phyloP scores from a whole-genome alignment of 2,888 invertebrate species.

The Digitonthophagus gazella region DNA sequence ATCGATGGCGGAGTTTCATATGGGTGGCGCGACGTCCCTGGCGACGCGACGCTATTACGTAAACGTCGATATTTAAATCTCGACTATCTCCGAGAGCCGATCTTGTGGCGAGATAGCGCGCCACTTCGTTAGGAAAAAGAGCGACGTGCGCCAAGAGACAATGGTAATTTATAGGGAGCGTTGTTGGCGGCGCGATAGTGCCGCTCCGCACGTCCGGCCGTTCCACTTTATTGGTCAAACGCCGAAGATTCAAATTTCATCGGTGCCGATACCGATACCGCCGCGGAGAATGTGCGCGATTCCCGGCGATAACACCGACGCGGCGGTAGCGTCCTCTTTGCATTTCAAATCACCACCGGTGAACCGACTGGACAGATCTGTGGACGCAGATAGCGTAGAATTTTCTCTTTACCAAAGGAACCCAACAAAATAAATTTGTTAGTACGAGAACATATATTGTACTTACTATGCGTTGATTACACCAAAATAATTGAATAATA shows the following conservation, averaged over 20 bases:
- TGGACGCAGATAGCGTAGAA: too few relatives aligned
- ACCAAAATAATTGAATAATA: too few relatives aligned
- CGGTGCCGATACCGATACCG: conserved; percentile 19
- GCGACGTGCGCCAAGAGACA: not conserved
- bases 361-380: not conserved
- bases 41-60: not conserved
- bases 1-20: not conserved
- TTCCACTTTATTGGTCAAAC: conserved; percentile 16
- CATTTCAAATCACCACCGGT: conserved; percentile 9
- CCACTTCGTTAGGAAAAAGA: not conserved
- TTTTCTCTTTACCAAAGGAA: too few relatives aligned
- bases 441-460: too few relatives aligned
- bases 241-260: conserved; percentile 15
- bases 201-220: not conserved
- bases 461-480: too few relatives aligned
- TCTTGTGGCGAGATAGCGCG: not conserved
- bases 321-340: conserved; percentile 8
- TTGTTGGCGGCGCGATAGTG: not conserved
- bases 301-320: conserved; percentile 13
- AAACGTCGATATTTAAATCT: not conserved
- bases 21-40: too few relatives aligned
- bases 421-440: too few relatives aligned
- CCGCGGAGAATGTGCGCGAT: conserved; percentile 15
- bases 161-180: not conserved
- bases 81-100: not conserved